These are phyloP conservation scores for Malthinus flaveolus DNA, from an alignment of 2,888 invertebrate genomes.

Conservation along the genomic window DNA sequence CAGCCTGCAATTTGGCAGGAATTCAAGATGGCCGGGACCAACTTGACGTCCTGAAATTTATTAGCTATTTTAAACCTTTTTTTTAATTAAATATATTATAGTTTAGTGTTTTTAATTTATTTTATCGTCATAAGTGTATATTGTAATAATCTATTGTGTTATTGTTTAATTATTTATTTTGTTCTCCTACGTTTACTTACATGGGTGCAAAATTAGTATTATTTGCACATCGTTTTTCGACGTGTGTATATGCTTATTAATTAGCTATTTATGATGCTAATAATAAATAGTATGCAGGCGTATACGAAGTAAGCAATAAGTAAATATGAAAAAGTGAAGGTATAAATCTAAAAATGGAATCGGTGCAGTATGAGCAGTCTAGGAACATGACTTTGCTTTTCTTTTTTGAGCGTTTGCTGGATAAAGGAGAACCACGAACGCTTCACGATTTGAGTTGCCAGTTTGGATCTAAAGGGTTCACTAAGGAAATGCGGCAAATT, in stretches of 20 bases:
- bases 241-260: too few relatives aligned
- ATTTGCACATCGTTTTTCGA: too few relatives aligned
- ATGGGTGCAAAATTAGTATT: too few relatives aligned
- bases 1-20: constrained; percentile 8
- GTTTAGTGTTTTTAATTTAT: not conserved
- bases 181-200: too few relatives aligned
- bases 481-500: constrained; percentile 97
- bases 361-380: constrained; percentile 91
- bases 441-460: constrained; percentile 98
- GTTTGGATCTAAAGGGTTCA: constrained; percentile 98
- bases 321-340: not conserved
- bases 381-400: constrained; percentile 95
- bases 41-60: constrained; percentile 49
- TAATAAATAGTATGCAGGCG: not conserved
- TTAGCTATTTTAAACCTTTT: constrained; percentile 36
- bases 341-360: constrained; percentile 69
- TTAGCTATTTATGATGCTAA: too few relatives aligned
- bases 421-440: constrained; percentile 93
- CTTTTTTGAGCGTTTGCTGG: constrained; percentile 97
- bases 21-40: constrained; percentile 54
- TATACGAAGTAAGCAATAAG: too few relatives aligned
- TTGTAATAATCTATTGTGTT: not conserved
- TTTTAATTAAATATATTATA: constrained; percentile 24
- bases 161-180: too few relatives aligned
- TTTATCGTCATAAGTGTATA: not conserved